Evolutionary conservation across 2,797 vertebrate genomes (phyloP), one percentile per base, ranked within the genome.

Genomic region (Triplophysa yarkandensis): DNA sequence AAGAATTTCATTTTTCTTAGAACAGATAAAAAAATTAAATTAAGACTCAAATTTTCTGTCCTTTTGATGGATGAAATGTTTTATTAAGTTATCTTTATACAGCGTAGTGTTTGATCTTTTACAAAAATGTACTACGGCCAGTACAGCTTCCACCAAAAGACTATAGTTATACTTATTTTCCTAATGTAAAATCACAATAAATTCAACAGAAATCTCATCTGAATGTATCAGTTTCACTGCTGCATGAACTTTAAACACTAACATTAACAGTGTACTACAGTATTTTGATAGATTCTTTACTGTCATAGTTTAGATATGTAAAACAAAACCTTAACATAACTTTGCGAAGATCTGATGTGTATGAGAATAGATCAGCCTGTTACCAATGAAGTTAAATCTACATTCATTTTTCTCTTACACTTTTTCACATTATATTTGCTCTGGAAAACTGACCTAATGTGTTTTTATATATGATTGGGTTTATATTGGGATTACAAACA

Each of bases 1-100:
- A 27, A 74, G 74, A 41, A 82, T 80, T 82, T 82, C 81, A 61
- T 71, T 77, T n/a, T n/a, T n/a, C n/a, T n/a, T n/a, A n/a, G n/a
- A 34, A 2, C 11, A 34, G 10, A 46, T 19, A 4, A 19, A 6
- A 19, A 19, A n/a, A 6, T 2, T 19, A 19, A 19, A 8, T 6
- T 1, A n/a, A n/a, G 17, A 44, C 43, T n/a, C 5, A n/a, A 19
- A 46, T 46, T 44, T 44, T n/a, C 0, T 17, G 17, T 43, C 13
- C 17, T 17, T n/a, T 44, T 44, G 6, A n/a, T 16, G 6, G 4
- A 13, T n/a, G n/a, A 46, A n/a, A 46, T 46, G 9, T 19, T 46
- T 19, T 46, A n/a, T 46, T 46, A 2, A n/a, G 6, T 41, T 41
- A 41, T 41, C 14, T 4, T 41, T 46, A 46, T 46, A 46, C 44